These are phyloP conservation scores for Caenorhabditis latens DNA, from an alignment of 1,140 invertebrate genomes.

Conservation along the genomic window DNA sequence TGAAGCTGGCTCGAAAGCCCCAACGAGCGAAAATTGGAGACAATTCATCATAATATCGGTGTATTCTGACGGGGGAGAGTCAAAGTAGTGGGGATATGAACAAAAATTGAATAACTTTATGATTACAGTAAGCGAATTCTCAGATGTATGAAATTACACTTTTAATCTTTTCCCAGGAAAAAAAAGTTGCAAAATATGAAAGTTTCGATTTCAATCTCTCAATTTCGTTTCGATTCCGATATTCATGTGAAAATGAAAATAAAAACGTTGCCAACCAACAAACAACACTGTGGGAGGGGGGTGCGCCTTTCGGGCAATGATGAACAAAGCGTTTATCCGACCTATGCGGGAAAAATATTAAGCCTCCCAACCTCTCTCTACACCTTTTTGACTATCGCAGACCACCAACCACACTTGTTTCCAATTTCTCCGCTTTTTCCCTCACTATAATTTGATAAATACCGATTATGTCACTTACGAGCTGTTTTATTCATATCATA, in stretches of 20 bases:
- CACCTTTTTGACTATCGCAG: background rate
- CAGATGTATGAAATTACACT: background rate
- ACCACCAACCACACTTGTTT: background rate
- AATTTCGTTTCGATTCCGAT: conserved; percentile 11
- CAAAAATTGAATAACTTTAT: background rate
- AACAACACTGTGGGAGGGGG: conserved; percentile 9
- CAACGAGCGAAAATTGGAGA: background rate
- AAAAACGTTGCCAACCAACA: conserved; percentile 40
- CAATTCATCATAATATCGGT: conserved; percentile 47
- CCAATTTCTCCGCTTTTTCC: background rate
- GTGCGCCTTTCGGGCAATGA: background rate
- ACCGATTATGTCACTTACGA: conserved; percentile 11
- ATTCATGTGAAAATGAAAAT: conserved; percentile 12
- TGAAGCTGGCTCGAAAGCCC: background rate
- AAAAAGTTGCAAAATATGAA: background rate
- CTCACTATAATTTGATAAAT: conserved; percentile 8
- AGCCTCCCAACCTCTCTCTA: background rate
- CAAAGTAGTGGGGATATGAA: background rate
- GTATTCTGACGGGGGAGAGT: conserved; percentile 4
- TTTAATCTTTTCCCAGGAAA: background rate
- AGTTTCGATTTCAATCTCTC: conserved; percentile 24
- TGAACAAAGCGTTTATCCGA: conserved; percentile 51
- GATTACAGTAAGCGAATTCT: background rate
- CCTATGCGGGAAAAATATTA: conserved; percentile 50
- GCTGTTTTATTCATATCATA: background rate